Conservation (phyloP, 1,140 invertebrate genomes). For the Bacillus rossius region DNA sequence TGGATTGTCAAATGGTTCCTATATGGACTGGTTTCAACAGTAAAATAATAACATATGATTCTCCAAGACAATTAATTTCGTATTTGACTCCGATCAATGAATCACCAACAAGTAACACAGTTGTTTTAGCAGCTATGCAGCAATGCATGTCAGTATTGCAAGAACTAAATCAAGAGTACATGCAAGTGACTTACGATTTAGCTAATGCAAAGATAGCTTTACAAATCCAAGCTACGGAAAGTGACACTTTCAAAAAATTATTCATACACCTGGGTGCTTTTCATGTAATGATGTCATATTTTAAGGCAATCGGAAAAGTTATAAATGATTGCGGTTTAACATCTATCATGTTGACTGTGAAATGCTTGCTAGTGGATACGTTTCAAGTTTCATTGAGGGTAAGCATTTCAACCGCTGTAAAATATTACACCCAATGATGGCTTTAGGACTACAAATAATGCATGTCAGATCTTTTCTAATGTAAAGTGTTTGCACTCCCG, state of each 20-base stretch:
- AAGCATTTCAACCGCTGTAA: conserved; percentile 47
- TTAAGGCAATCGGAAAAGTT: conserved; percentile 44
- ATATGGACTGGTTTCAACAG: conserved; percentile 36
- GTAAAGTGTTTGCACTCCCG: no score
- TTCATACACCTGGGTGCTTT: conserved; percentile 46
- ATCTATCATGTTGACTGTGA: conserved; percentile 38
- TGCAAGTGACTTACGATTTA: conserved; percentile 37
- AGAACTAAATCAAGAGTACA: conserved; percentile 31
- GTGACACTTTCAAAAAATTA: conserved; percentile 35
- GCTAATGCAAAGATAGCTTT: conserved; percentile 39
- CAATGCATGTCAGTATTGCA: conserved; percentile 27
- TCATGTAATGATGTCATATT: conserved; percentile 45
- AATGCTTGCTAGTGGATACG: conserved; percentile 41
- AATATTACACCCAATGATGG: conserved; percentile 39
- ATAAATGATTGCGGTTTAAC: conserved; percentile 41
- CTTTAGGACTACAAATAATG: conserved; percentile 39
- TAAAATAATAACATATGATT: conserved; percentile 21
- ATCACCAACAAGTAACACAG: conserved; percentile 33
- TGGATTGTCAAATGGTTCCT: conserved; percentile 20
- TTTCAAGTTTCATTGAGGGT: conserved; percentile 39
- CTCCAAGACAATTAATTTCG: conserved; percentile 27
- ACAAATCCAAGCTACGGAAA: conserved; percentile 36
- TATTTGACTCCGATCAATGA: conserved; percentile 38
- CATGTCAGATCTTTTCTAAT: conserved; percentile 38
- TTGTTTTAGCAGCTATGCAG: conserved; percentile 37